Conservation (phyloP, 37 sponge, comb jelly and placozoan genomes). For the Chondrosia reniformis region DNA sequence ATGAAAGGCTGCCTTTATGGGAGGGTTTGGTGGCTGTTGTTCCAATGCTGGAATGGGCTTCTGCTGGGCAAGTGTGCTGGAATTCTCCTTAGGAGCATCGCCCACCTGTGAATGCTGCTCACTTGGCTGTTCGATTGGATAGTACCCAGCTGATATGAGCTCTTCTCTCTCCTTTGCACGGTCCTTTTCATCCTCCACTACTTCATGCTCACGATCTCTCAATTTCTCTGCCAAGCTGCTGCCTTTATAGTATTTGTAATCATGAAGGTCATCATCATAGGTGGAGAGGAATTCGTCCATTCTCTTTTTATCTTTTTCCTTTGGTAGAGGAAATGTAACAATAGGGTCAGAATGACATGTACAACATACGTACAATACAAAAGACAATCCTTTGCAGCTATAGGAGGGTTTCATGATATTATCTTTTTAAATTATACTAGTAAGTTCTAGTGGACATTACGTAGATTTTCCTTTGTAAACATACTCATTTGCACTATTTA, state of each 20-base stretch:
- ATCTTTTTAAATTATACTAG: too few species aligned
- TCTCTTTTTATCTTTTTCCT: slow-evolving; percentile 69
- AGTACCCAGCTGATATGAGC: slow-evolving; percentile 34
- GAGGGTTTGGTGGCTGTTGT: not conserved
- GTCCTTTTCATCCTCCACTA: slow-evolving; percentile 88
- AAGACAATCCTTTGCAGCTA: too few species aligned
- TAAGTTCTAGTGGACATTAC: too few species aligned
- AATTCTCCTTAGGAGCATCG: slow-evolving; percentile 12
- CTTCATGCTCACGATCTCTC: slow-evolving; percentile 82
- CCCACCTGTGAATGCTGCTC: slow-evolving; percentile 21
- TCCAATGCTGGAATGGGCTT: slow-evolving; percentile 3
- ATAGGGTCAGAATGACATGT: too few species aligned
- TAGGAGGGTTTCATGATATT: too few species aligned
- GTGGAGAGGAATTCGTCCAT: slow-evolving; percentile 77
- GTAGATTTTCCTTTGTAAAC: too few species aligned
- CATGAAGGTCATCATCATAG: slow-evolving; percentile 95
- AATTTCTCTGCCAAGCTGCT: slow-evolving; percentile 63
- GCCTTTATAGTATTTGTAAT: slow-evolving; percentile 86
- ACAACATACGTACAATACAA: too few species aligned
- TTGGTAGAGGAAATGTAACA: not conserved
- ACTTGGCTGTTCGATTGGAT: slow-evolving; percentile 4
- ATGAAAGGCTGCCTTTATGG: slow-evolving; percentile 13
- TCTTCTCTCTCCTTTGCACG: slow-evolving; percentile 84
- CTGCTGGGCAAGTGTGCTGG: slow-evolving; percentile 3
- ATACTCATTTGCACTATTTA: too few species aligned